Evolutionary conservation across 2,888 invertebrate genomes (phyloP).

Genomic region (Agrochola lota): DNA sequence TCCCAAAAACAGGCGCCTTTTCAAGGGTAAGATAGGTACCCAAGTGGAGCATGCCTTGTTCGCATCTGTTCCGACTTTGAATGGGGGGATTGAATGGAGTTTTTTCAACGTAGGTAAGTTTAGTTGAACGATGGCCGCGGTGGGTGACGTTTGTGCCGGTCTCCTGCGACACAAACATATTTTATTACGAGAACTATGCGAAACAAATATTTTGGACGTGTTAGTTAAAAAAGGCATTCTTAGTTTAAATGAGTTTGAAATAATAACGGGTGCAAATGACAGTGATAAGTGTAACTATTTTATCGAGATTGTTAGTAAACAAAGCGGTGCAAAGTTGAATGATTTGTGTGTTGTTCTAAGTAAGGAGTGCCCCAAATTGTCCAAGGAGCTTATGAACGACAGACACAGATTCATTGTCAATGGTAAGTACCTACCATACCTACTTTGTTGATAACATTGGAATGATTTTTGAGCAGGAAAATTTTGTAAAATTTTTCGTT

Average conservation of each 20-base stretch:
- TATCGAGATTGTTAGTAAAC: constrained; percentile 91
- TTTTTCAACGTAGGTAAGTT: constrained; percentile 60
- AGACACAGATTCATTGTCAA: constrained; percentile 88
- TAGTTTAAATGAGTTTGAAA: constrained; percentile 91
- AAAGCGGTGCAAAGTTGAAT: constrained; percentile 90
- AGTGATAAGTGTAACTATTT: constrained; percentile 91
- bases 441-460: constrained; percentile 31
- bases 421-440: constrained; percentile 75
- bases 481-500: constrained; percentile 8
- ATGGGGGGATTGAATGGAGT: constrained; percentile 71
- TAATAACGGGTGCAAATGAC: constrained; percentile 85
- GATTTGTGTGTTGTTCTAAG: constrained; percentile 91
- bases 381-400: constrained; percentile 91
- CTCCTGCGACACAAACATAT: constrained; percentile 91
- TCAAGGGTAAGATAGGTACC: constrained; percentile 62
- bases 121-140: constrained; percentile 89
- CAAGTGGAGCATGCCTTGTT: constrained; percentile 59
- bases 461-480: constrained; percentile 1
- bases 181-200: constrained; percentile 91
- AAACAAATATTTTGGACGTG: constrained; percentile 91
- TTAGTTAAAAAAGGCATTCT: constrained; percentile 92
- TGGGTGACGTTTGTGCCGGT: constrained; percentile 90
- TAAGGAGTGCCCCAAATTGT: constrained; percentile 91
- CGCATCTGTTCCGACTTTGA: constrained; percentile 73
- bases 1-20: constrained; percentile 57